Base-by-base conservation (phyloP, 1,140 invertebrate species). In the Drosophila setifemur region DNA sequence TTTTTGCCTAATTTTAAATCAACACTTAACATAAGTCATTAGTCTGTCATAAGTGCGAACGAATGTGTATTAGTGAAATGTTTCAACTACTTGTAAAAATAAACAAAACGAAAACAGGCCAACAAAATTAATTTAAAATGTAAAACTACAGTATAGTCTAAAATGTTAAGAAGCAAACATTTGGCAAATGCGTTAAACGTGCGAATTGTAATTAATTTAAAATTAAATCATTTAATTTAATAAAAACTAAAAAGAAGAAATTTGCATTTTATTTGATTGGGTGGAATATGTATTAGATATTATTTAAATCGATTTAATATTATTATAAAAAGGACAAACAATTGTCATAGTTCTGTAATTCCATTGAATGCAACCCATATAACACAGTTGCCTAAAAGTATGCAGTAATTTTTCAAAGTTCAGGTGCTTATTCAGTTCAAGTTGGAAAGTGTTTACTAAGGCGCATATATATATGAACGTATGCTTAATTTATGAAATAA, bases 11-110 rank as follows among this genome's bases (percentile, higher is more conserved):
- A 75, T 86, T 63, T 63, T 61, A 78, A 37, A 3, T 12, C 63
- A 72, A 52, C 60, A 82, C 52, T 70, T 74, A 83, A 79, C 58
- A 67, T 85, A 85, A 85, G 79, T 85, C 81, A 85, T 86, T 85
- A 85, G 79, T 86, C 60, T 79, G 23, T 72, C 71, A 60, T 85
- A 85, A 85, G 79, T 55, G 33, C 60, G 66, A 85, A 55, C 49
- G 55, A 79, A 71, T 78, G 69, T 83, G 57, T 74, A 69, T 85
- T 73, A 82, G 60, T 40, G 53, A 83, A 78, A 66, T 68, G 72
- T 73, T 82, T 64, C 61, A 82, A 58, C 35, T 68, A 53, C 37
- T 48, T 83, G 79, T 85, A 85, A 63, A 83, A 85, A 77, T 8
- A 68, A 68, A 55, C 67, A 26, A 48, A 16, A n/a, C n/a, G n/a